Base-by-base conservation (phyloP, 2,113 vertebrate species). In the Macrotis lagotis region DNA sequence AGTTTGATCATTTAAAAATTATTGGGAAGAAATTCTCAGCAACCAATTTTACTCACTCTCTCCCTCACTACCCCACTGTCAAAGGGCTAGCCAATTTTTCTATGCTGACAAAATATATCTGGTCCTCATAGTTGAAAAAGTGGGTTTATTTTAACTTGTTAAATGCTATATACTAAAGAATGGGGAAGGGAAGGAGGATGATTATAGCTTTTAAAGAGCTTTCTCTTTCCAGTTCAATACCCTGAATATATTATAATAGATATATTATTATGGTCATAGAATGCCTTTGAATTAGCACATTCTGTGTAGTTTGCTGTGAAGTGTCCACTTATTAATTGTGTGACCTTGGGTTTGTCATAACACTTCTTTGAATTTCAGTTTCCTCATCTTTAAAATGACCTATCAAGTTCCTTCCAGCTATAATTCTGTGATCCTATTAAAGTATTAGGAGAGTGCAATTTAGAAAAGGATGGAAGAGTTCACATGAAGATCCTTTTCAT, bases 1-100 rank as follows among this genome's bases (percentile, higher is more conserved):
- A 97, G 94, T 97, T 98, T 91, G 98, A 98, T 95, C 95, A 48
- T 98, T 98, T 98, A 37, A 92, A 98, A 95, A 88, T 94, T 66
- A 89, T 48, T 94, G 91, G 52, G 31, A 94, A 93, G 25, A 91
- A 93, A 95, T 37, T 5, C 1, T 90, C 0, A 8, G 52, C 0
- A 91, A 94, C 93, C 14, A 12, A 2, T 91, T 37, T 14, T 90
- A 94, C 90, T 66, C 0, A 59, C 1, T 2, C 6, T 83, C n/a
- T 24, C 7, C 37, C 66, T 28, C 28, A 0, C 53, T 55, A 16
- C 55, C 14, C n/a, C 16, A 44, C n/a, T 6, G 7, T 19, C 25
- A 92, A 2, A 37, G n/a, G 53, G 55, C 66, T 93, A 53, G 92
- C 31, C 3, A 5, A 90, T n/a, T 94, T 49, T 51, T 94, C 88